phyloP scores from a whole-genome alignment of 92 coral and sea anemone species.

The Porites evermanni region DNA sequence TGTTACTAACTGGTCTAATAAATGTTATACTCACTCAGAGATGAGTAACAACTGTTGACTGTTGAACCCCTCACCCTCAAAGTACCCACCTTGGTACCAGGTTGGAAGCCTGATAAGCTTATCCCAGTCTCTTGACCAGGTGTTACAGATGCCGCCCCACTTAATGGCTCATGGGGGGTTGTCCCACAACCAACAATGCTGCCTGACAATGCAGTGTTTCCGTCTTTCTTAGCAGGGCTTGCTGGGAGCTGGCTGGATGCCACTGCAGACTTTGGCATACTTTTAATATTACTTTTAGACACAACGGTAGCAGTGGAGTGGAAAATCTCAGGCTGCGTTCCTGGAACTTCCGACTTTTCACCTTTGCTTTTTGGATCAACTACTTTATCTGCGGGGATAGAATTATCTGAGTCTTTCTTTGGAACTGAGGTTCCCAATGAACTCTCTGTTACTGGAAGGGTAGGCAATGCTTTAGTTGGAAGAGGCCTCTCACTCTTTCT shows the following conservation, averaged over 20 bases:
- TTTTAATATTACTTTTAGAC: background rate
- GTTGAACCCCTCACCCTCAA: background rate
- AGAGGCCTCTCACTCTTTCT: constrained; percentile 72
- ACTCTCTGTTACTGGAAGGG: background rate
- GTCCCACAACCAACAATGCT: constrained; percentile 2
- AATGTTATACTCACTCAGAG: background rate
- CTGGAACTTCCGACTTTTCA: background rate
- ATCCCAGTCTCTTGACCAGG: background rate
- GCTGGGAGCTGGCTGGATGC: constrained; percentile 4
- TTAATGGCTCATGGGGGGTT: background rate
- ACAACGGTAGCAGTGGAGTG: background rate
- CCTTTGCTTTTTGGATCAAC: background rate
- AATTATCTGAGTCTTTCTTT: constrained; percentile 9
- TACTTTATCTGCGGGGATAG: background rate
- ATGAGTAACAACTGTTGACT: background rate
- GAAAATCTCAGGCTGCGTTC: constrained; percentile 2
- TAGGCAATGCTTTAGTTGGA: constrained; percentile 60
- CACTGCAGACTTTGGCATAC: background rate
- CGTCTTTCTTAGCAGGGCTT: background rate
- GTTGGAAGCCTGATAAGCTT: background rate
- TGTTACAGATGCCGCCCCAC: background rate
- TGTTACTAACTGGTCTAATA: too few species aligned
- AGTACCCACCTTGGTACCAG: constrained; percentile 16
- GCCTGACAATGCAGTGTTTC: background rate
- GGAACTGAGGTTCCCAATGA: background rate